Evolutionary conservation across 2,888 invertebrate species (phyloP).

Genomic region (Polydrusus pterygomalis): DNA sequence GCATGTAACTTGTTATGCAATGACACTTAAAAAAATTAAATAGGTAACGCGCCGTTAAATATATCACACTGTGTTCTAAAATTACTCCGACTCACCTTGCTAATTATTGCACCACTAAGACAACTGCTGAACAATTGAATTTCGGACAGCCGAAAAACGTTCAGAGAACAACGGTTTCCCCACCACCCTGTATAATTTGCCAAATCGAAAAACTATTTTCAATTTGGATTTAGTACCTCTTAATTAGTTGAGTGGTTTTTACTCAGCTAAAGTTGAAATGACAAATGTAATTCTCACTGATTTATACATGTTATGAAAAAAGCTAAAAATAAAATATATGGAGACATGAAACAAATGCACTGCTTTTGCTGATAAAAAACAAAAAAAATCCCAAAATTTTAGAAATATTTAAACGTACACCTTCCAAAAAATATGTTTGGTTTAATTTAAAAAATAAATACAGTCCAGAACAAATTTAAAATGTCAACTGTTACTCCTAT

Average conservation of each 20-base stretch:
- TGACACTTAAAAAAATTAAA: neutral
- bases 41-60: conserved; percentile 20
- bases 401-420: neutral
- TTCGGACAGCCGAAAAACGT: conserved; percentile 32
- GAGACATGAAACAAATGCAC: conserved; percentile 4
- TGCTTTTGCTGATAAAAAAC: neutral
- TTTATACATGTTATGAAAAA: neutral
- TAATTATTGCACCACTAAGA: conserved; percentile 53
- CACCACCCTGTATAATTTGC: conserved; percentile 43
- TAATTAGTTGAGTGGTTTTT: conserved; percentile 8
- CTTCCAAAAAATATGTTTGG: neutral
- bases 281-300: neutral
- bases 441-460: too few species aligned
- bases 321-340: neutral
- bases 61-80: conserved; percentile 45
- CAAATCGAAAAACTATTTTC: conserved; percentile 41
- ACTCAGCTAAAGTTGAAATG: neutral
- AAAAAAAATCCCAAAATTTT: too few species aligned
- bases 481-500: too few species aligned
- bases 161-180: conserved; percentile 44
- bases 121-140: conserved; percentile 53
- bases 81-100: conserved; percentile 52
- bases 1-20: conserved; percentile 31
- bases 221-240: conserved; percentile 27
- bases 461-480: too few species aligned